A percentile compares a stretch with the other conserved stretches of the same genome.
Evolutionary conservation across 2,888 invertebrate genomes (phyloP).

Genomic region (Stenodema calcarata): DNA sequence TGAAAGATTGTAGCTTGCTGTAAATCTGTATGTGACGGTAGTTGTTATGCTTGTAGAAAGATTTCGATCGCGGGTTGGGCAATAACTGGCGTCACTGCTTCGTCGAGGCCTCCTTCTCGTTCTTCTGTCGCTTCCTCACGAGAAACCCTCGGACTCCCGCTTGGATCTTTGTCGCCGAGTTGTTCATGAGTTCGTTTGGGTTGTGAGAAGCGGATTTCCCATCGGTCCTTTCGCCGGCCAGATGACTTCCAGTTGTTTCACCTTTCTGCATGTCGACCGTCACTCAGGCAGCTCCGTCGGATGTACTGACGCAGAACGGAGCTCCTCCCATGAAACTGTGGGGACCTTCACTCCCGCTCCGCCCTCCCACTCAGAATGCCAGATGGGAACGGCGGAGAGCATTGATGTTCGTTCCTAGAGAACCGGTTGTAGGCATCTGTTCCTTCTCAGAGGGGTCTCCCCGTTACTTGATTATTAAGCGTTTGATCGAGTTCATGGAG

Average conservation of each 20-base stretch:
- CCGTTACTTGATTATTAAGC: background rate
- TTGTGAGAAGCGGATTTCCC: background rate
- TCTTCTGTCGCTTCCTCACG: conserved; percentile 56
- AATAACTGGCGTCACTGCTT: conserved; percentile 16
- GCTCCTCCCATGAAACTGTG: background rate
- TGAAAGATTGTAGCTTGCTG: background rate
- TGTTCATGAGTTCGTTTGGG: conserved; percentile 25
- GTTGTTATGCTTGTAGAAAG: background rate
- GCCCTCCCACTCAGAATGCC: background rate
- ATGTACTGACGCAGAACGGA: background rate
- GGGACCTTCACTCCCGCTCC: background rate
- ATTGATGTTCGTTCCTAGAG: background rate
- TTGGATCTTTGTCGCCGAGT: conserved; percentile 66
- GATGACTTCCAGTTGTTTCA: background rate
- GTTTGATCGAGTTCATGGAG: background rate
- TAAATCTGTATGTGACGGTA: background rate
- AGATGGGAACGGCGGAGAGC: background rate
- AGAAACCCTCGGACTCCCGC: conserved; percentile 67
- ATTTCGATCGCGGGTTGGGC: background rate
- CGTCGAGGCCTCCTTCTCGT: conserved; percentile 53
- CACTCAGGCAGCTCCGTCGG: background rate
- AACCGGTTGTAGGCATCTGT: background rate
- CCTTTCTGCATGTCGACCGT: background rate
- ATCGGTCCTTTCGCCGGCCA: background rate
- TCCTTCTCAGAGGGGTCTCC: background rate